Evolutionary conservation across 2,888 invertebrate species (phyloP), one percentile per base, ranked within the genome.

Genomic region (Bugulina stolonifera): DNA sequence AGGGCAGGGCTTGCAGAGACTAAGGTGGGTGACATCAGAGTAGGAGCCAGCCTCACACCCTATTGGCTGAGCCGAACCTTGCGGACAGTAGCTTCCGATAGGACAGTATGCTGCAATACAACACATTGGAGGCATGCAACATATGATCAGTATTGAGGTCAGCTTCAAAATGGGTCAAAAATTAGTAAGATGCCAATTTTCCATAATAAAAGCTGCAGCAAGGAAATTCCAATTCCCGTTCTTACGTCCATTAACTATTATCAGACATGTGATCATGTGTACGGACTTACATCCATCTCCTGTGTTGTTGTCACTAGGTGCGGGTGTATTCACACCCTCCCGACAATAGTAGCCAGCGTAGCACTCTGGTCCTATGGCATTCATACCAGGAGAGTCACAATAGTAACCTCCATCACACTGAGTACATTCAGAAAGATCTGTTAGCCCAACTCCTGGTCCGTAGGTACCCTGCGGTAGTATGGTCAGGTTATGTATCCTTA

Each of bases 231-330:
- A 52, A 52, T 52, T 52, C 22, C 10, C 52, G 22, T 14, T 52
- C 22, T 52, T 14, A 52, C 52, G 52, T 14, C 10, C 52, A 52
- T 22, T 14, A 52, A 14, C 52, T n/a, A n/a, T n/a, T n/a, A n/a
- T n/a, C n/a, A n/a, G n/a, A n/a, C n/a, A n/a, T n/a, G n/a, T n/a
- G n/a, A n/a, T n/a, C n/a, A n/a, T n/a, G n/a, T n/a, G 18, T 43
- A 18, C 43, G 5, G 23, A n/a, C 55, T 74, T 73, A 81, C 82
- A 82, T 77, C 82, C 82, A 74, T 75, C 76, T 71, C 82, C 82
- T 14, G 82, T 81, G 75, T 81, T 80, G 75, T 79, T 81, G 55
- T 77, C 78, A 73, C 77, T 79, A 0, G 80, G 80, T 14, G 78
- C 76, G 1, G 77, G 75, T 0, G 78, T 79, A 69, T 80, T 76